Base-by-base conservation (phyloP, 2,888 invertebrate species). In the Therioaphis trifolii region DNA sequence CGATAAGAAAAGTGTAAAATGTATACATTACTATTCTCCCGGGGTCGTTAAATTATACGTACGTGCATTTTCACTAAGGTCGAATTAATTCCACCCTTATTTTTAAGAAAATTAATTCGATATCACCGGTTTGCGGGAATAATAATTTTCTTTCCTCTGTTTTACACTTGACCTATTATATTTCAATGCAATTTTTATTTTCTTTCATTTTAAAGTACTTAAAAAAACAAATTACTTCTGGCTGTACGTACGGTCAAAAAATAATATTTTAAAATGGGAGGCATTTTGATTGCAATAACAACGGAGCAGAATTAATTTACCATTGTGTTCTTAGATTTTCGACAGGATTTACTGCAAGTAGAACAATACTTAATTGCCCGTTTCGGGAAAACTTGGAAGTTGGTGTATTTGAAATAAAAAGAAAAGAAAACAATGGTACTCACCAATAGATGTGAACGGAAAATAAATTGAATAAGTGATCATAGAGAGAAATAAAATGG, bases 51-150 rank as follows among this genome's bases (percentile, higher is more conserved):
- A 68, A 79, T 58, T 43, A 58, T 78, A 14, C 24, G 24, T 66
- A 52, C 77, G 66, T 68, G 66, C 21, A 66, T 66, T 66, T 61
- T 14, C 15, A 21, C 29, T 49, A 77, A 35, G 66, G 21, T 35
- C 18, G 21, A 68, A 49, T 78, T 68, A 66, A 77, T 78, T 52
- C 35, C 66, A 12, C 24, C 35, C 35, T 35, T 68, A 52, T 49
- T 77, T 68, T 68, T 40, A 35, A 78, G 49, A 35, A 68, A 66
- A 78, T 78, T 35, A 78, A 78, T 78, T 66, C 24, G 21, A 40
- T 35, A 52, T 15, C 35, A 66, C 66, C 52, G 21, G 66, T 27
- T 61, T 7, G 40, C 43, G 21, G n/a, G 43, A 46, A 77, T 66
- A 66, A 77, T 66, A 49, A 77, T 77, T 49, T 40, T 11, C 18